Percentiles rank a stretch among this genome's conserved stretches.
Evolutionary conservation across 2,113 vertebrate genomes (phyloP).

Genomic region (Cephalopterus ornatus): DNA sequence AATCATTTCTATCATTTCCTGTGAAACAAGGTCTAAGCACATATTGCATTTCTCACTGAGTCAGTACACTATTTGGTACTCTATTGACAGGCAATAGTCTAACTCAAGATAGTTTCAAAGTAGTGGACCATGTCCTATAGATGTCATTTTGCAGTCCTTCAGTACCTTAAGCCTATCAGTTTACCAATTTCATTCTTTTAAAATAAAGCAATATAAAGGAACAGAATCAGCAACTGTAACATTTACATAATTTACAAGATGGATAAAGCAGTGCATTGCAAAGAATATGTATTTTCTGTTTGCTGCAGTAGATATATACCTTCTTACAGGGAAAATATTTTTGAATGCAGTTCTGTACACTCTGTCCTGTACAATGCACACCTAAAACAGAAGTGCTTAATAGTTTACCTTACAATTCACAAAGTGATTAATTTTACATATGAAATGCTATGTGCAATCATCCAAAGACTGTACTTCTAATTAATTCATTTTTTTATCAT

Average conservation of each 20-base stretch:
- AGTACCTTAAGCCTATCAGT: background rate
- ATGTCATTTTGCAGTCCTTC: background rate
- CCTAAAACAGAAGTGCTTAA: background rate
- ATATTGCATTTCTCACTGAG: background rate
- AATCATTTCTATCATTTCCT: background rate
- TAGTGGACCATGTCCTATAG: background rate
- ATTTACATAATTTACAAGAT: background rate
- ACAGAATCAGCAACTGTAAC: background rate
- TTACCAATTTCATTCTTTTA: background rate
- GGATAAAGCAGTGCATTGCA: background rate
- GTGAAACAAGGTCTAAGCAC: background rate
- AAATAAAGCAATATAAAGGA: background rate
- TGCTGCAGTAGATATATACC: background rate
- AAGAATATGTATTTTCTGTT: background rate
- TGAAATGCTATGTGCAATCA: background rate
- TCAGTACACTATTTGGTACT: background rate
- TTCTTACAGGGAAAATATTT: background rate
- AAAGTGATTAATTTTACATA: conserved; percentile 14
- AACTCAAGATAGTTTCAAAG: background rate
- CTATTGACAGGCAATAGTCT: background rate
- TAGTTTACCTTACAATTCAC: background rate
- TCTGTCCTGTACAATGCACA: background rate
- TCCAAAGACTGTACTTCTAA: background rate
- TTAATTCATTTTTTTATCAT: background rate
- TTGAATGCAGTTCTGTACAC: background rate